Percentiles rank a stretch among this genome's conserved stretches.
Evolutionary conservation across 1,140 invertebrate genomes (phyloP).

Genomic region (Kradibia gibbosae): DNA sequence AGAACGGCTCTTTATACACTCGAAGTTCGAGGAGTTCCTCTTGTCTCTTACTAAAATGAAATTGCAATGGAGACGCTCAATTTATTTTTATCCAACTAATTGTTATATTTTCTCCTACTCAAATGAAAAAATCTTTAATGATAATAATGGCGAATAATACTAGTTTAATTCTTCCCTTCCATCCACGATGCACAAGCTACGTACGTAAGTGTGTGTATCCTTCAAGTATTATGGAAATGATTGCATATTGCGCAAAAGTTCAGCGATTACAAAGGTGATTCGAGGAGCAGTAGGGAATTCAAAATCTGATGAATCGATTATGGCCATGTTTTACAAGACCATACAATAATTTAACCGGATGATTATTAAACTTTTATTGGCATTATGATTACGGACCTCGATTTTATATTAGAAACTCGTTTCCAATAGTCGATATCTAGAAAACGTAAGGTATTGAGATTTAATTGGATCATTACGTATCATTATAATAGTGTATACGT

Average conservation of each 20-base stretch:
- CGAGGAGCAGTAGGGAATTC: neutral
- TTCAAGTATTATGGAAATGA: conserved; percentile 1
- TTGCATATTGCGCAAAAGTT: neutral
- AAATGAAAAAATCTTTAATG: conserved; percentile 22
- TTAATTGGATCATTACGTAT: conserved; percentile 40
- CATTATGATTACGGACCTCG: neutral
- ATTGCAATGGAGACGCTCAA: conserved; percentile 16
- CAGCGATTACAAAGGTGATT: neutral
- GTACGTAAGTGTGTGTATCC: neutral
- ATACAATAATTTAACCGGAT: neutral
- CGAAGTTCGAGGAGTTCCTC: neutral
- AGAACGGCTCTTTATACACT: conserved; percentile 33
- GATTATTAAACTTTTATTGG: conserved; percentile 30
- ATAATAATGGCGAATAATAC: conserved; percentile 44
- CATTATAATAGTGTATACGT: conserved; percentile 15
- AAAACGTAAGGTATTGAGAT: conserved; percentile 37
- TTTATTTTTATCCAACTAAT: conserved; percentile 29
- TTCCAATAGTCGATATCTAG: conserved; percentile 26
- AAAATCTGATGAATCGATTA: conserved; percentile 10
- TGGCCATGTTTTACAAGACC: neutral
- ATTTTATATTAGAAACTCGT: neutral
- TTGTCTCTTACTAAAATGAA: conserved; percentile 14
- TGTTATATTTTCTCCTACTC: conserved; percentile 11
- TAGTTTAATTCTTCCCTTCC: neutral
- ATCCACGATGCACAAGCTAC: no score